phyloP scores from a whole-genome alignment of 1,140 invertebrate species.

The Cydia amplana region DNA sequence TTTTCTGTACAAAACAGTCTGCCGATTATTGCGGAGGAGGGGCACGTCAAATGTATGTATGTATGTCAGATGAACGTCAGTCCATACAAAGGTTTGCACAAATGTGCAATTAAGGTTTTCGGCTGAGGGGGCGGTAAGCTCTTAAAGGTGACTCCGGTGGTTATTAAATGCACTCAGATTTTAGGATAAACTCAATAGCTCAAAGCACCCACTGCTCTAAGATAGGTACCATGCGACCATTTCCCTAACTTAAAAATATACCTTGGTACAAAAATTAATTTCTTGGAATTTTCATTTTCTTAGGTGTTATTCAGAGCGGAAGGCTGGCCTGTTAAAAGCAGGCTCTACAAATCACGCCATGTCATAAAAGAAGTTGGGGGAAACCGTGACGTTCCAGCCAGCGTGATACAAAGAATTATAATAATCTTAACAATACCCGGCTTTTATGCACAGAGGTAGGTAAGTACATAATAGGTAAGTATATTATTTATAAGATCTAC shows the following conservation, averaged over 20 bases:
- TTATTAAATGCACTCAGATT: no score
- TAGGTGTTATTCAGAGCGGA: background rate
- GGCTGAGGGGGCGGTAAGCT: no score
- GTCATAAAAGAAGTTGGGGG: conserved; percentile 17
- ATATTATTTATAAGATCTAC: no score
- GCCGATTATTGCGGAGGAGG: no score
- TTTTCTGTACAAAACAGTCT: no score
- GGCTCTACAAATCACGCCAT: conserved; percentile 21
- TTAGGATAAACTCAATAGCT: no score
- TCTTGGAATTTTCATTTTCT: background rate
- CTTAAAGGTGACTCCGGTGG: no score
- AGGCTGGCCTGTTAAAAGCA: conserved; percentile 1
- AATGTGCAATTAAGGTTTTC: no score
- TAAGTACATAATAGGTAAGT: no score
- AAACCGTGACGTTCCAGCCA: background rate
- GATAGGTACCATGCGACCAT: background rate
- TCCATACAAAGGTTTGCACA: no score
- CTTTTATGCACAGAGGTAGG: background rate
- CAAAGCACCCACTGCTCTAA: background rate
- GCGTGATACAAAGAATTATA: background rate
- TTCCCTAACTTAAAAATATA: background rate
- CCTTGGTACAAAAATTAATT: background rate
- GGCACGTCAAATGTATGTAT: no score
- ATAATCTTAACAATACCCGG: background rate
- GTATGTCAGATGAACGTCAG: no score